These are phyloP conservation scores for Sussaba pulchella DNA, from an alignment of 2,888 invertebrate species.

Conservation along the genomic window DNA sequence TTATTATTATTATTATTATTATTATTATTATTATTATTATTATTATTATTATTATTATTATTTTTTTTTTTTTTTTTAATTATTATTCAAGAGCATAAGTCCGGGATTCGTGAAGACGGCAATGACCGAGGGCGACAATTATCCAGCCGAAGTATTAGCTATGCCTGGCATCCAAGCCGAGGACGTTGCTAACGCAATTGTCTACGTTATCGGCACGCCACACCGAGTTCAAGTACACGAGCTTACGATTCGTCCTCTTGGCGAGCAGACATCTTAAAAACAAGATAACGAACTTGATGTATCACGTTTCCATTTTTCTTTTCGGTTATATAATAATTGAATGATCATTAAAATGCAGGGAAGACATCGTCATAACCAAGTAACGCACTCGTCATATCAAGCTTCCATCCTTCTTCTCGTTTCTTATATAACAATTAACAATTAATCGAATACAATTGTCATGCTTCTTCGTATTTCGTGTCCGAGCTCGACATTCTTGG, in stretches of 20 bases:
- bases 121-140: constrained; percentile 78
- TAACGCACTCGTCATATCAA: too few relatives aligned
- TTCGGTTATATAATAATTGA: background rate
- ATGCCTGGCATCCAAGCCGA: constrained; percentile 75
- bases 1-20: too few relatives aligned
- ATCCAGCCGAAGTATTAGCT: background rate
- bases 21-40: too few relatives aligned
- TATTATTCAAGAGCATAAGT: constrained; percentile 86
- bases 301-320: too few relatives aligned
- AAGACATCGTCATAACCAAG: too few relatives aligned
- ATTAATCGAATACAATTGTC: too few relatives aligned
- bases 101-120: constrained; percentile 87
- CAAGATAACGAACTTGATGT: too few relatives aligned
- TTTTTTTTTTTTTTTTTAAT: background rate
- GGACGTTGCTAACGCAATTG: constrained; percentile 83
- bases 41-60: too few relatives aligned
- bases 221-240: constrained; percentile 78
- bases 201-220: constrained; percentile 81
- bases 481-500: background rate
- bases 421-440: too few relatives aligned
- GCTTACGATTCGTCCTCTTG: constrained; percentile 69
- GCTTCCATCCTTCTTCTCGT: too few relatives aligned
- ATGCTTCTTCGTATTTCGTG: constrained; percentile 24
- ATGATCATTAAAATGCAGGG: too few relatives aligned
- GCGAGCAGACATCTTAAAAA: constrained; percentile 60